A percentile compares a stretch with the other conserved stretches of the same genome.
Evolutionary conservation across 64 coral and sea anemone genomes (phyloP).

Genomic region (Anthopleura sola): DNA sequence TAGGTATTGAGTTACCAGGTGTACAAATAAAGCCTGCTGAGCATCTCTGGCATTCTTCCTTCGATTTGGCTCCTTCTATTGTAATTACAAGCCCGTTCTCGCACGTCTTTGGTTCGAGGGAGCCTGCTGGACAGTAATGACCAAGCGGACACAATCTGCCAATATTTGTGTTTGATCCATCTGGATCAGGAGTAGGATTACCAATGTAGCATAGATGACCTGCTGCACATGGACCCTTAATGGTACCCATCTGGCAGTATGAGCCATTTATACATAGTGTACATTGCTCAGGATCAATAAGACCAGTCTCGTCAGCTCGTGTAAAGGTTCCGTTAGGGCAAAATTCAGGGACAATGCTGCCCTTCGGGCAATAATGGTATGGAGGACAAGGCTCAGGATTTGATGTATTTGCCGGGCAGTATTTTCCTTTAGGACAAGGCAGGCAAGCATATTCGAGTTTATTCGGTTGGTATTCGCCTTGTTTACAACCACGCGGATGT

Average conservation of each 20-base stretch:
- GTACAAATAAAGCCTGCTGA: slow-evolving; percentile 92
- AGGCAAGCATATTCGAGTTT: slow-evolving; percentile 42
- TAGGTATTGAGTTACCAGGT: slow-evolving; percentile 68
- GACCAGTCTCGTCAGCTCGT: slow-evolving; percentile 33
- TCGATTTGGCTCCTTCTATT: slow-evolving; percentile 60
- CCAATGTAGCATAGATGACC: slow-evolving; percentile 83
- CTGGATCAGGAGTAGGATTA: slow-evolving; percentile 77
- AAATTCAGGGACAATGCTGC: slow-evolving; percentile 68
- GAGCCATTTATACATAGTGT: slow-evolving; percentile 66
- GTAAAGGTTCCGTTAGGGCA: slow-evolving; percentile 96
- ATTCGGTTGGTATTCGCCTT: slow-evolving; percentile 79
- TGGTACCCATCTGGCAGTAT: slow-evolving; percentile 80
- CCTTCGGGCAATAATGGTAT: slow-evolving; percentile 67
- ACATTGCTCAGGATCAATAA: slow-evolving; percentile 59
- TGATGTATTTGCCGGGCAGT: slow-evolving; percentile 87
- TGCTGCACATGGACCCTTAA: slow-evolving; percentile 58
- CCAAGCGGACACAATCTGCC: slow-evolving; percentile 75
- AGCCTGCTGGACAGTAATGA: slow-evolving; percentile 78
- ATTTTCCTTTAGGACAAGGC: slow-evolving; percentile 70
- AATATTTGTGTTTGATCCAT: slow-evolving; percentile 60
- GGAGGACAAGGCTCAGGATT: slow-evolving; percentile 64
- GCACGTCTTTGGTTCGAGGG: slow-evolving; percentile 34
- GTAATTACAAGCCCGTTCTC: slow-evolving; percentile 73
- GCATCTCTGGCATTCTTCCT: slow-evolving; percentile 68
- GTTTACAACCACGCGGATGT: slow-evolving; percentile 74